A percentile compares a stretch with the other conserved stretches of the same genome.
phyloP scores from a whole-genome alignment of 2,888 invertebrate genomes.

The Cheilosia pagana region DNA sequence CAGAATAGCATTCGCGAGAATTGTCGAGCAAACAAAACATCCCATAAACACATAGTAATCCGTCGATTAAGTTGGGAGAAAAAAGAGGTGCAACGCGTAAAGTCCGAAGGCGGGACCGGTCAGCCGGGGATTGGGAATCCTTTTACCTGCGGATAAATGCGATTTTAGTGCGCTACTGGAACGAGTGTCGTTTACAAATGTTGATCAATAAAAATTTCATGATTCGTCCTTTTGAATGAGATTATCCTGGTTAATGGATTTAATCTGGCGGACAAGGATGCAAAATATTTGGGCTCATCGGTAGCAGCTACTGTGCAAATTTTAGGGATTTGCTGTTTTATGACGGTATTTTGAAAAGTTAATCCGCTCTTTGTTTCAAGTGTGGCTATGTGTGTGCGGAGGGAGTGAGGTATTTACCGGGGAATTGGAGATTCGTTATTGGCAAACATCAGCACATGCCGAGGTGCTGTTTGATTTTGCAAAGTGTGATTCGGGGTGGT shows the following conservation, averaged over 20 bases:
- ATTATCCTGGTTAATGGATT: slow-evolving; percentile 80
- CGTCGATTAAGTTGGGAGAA: slow-evolving; percentile 63
- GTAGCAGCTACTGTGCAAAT: slow-evolving; percentile 55
- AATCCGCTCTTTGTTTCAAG: slow-evolving; percentile 48
- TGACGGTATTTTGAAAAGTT: slow-evolving; percentile 50
- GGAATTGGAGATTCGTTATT: slow-evolving; percentile 26
- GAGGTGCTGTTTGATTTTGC: slow-evolving; percentile 4
- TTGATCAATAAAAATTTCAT: slow-evolving; percentile 82
- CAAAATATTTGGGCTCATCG: slow-evolving; percentile 66
- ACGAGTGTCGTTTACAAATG: slow-evolving; percentile 80
- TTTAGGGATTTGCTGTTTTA: slow-evolving; percentile 52
- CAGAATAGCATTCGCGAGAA: slow-evolving; percentile 42
- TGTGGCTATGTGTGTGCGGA: slow-evolving; percentile 8
- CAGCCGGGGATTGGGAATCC: slow-evolving; percentile 11
- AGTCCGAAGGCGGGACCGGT: slow-evolving; percentile 30
- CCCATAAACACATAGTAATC: slow-evolving; percentile 69
- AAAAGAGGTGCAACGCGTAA: slow-evolving; percentile 37
- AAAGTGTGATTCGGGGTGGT: slow-evolving; percentile 1
- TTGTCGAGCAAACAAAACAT: slow-evolving; percentile 69
- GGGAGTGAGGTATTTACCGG: slow-evolving; percentile 53
- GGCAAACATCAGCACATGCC: slow-evolving; percentile 20
- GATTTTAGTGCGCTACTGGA: slow-evolving; percentile 61
- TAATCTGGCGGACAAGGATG: slow-evolving; percentile 75
- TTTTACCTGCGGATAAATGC: slow-evolving; percentile 53
- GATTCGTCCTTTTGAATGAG: slow-evolving; percentile 80